Conservation (phyloP, 2,888 invertebrate genomes). For the Zootermopsis nevadensis region DNA sequence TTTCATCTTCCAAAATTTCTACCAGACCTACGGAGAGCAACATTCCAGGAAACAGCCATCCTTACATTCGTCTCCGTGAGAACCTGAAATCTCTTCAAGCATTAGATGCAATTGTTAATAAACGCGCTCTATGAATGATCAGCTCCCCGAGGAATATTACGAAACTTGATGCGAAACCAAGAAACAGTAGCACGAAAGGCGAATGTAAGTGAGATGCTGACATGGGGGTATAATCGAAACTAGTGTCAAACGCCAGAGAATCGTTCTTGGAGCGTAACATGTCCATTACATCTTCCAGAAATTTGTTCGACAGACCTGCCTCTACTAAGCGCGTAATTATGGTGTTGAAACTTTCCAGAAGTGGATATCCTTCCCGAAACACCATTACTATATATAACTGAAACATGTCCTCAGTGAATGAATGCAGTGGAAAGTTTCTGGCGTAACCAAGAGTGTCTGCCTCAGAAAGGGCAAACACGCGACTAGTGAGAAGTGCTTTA, state of each 20-base stretch:
- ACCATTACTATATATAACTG: background rate
- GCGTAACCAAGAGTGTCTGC: background rate
- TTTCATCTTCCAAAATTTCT: no score
- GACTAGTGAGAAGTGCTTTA: background rate
- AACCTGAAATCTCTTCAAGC: no score
- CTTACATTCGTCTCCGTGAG: no score
- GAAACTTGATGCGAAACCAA: background rate
- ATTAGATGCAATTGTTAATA: no score
- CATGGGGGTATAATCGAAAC: background rate
- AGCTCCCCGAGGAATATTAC: background rate
- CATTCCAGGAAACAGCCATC: no score
- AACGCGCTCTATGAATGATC: no score
- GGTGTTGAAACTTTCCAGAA: background rate
- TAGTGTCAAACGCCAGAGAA: background rate
- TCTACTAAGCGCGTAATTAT: background rate
- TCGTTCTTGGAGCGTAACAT: background rate
- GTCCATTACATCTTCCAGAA: background rate
- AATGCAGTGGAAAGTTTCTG: background rate
- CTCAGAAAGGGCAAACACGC: background rate
- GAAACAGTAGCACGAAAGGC: background rate
- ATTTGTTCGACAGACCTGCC: background rate
- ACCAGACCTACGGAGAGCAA: no score
- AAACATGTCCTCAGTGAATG: background rate
- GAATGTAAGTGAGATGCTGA: background rate
- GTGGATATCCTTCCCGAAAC: background rate